Evolutionary conservation across 2,113 vertebrate species (phyloP).

Genomic region (Brachypteracias leptosomus): DNA sequence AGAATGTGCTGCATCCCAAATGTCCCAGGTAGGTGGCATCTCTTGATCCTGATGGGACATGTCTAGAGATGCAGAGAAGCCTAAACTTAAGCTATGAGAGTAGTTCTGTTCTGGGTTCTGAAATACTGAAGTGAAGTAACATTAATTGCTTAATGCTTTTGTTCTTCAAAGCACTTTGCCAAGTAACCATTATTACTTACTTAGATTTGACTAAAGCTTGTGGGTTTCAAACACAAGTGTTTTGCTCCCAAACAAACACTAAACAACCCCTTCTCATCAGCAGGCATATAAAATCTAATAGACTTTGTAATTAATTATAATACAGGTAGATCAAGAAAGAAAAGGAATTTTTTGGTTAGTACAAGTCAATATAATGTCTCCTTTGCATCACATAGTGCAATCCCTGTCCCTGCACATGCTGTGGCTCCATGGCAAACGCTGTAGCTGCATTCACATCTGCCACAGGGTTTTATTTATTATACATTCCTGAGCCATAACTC

Average conservation of each 20-base stretch:
- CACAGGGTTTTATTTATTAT: background rate
- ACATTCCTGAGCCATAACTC: background rate
- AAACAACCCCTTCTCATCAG: background rate
- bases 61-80: background rate
- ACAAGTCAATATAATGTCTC: background rate
- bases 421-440: background rate
- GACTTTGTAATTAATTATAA: background rate
- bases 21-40: background rate
- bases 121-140: background rate
- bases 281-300: background rate
- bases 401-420: background rate
- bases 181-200: background rate
- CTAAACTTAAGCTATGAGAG: background rate
- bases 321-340: background rate
- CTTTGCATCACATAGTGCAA: background rate
- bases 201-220: background rate
- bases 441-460: background rate
- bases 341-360: background rate
- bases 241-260: background rate
- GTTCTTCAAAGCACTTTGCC: background rate
- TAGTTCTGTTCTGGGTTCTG: background rate
- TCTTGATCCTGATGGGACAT: background rate
- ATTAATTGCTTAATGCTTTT: background rate
- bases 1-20: background rate
- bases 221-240: background rate